These are phyloP conservation scores for Gymnobelideus leadbeateri DNA, from an alignment of 2,113 vertebrate species.

Conservation along the genomic window DNA sequence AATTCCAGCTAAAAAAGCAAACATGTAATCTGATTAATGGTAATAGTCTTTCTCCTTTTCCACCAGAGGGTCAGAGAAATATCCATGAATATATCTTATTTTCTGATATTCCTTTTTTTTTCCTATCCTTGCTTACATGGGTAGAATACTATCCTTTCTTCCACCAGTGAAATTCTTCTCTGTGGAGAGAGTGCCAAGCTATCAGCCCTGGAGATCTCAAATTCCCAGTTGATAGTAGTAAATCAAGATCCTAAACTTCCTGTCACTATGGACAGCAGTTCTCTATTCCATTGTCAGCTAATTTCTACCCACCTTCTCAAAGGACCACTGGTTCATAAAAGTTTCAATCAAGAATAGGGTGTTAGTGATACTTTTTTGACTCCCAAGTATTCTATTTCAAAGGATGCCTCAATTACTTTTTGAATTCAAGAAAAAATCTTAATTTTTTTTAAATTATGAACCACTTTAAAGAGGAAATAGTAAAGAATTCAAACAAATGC, in stretches of 20 bases:
- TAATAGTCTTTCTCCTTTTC: background rate
- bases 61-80: background rate
- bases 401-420: background rate
- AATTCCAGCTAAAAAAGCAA: constrained; percentile 1
- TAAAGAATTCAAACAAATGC: background rate
- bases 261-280: background rate
- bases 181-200: background rate
- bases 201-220: background rate
- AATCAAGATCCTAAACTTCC: background rate
- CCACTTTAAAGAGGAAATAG: background rate
- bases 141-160: background rate
- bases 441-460: background rate
- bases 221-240: background rate
- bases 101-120: background rate
- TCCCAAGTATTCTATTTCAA: background rate
- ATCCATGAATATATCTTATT: background rate
- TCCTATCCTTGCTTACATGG: background rate
- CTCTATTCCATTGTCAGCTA: background rate
- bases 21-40: background rate
- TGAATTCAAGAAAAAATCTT: background rate
- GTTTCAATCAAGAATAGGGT: background rate
- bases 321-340: background rate
- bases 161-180: constrained; percentile 45
- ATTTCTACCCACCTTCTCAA: background rate
- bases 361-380: constrained; percentile 5